A percentile compares a stretch with the other conserved stretches of the same genome.
Evolutionary conservation across 1,140 invertebrate genomes (phyloP).

Genomic region (Oedothorax gibbosus): DNA sequence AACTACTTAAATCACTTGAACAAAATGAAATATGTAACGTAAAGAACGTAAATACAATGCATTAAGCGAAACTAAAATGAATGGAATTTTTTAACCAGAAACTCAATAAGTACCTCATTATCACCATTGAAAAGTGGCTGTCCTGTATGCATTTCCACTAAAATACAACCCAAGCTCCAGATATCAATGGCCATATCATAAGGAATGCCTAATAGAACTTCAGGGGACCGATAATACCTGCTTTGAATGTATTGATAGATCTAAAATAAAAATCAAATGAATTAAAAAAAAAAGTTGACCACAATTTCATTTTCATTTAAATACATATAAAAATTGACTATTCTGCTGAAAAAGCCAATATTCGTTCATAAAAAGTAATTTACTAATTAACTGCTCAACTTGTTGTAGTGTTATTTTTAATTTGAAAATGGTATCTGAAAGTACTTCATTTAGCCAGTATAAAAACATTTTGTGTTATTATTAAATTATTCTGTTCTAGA

Average conservation of each 20-base stretch:
- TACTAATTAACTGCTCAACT: neutral
- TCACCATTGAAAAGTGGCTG: slow-evolving; percentile 98
- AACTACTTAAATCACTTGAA: no score
- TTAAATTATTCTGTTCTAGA: no score
- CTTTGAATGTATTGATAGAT: slow-evolving; percentile 99
- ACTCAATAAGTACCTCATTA: slow-evolving; percentile 83
- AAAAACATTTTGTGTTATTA: no score
- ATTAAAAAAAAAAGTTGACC: no score
- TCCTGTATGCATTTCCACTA: slow-evolving; percentile 92
- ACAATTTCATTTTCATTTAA: no score
- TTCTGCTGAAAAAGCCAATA: no score
- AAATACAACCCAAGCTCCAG: slow-evolving; percentile 96
- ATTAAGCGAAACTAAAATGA: no score
- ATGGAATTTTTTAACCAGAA: neutral
- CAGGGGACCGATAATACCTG: slow-evolving; percentile 96
- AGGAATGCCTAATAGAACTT: slow-evolving; percentile 91
- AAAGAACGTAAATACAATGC: no score
- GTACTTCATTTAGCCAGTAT: no score
- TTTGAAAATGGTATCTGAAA: neutral
- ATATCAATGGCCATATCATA: slow-evolving; percentile 93
- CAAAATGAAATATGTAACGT: no score
- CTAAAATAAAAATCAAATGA: slow-evolving; percentile 69
- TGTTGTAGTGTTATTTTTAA: neutral
- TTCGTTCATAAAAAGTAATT: neutral
- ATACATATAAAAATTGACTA: no score